Percentiles rank a stretch among this genome's conserved stretches.
phyloP scores from a whole-genome alignment of 2,113 vertebrate genomes.

The Amia ocellicauda region DNA sequence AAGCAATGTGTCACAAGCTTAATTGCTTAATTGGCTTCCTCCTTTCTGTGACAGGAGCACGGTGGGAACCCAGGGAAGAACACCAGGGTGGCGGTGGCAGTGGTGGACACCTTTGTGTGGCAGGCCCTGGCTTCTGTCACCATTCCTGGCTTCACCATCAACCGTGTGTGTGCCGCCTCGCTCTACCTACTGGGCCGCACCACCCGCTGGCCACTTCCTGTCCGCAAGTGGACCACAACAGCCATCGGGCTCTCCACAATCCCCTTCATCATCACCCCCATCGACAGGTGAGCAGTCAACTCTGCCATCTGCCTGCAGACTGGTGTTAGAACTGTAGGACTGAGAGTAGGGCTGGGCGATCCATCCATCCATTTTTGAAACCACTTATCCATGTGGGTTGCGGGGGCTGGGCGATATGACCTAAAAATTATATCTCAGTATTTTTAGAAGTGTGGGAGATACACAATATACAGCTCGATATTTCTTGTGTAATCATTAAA shows the following conservation, averaged over 20 bases:
- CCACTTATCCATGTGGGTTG: too few relatives aligned
- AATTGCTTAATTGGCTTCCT: too few relatives aligned
- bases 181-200: constrained; percentile 73
- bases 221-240: constrained; percentile 89
- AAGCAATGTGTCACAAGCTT: too few relatives aligned
- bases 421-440: too few relatives aligned
- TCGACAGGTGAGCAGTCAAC: constrained; percentile 80
- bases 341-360: too few relatives aligned
- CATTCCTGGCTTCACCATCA: constrained; percentile 92
- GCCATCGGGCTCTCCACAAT: constrained; percentile 86
- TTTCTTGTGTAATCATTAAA: too few relatives aligned
- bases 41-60: constrained; percentile 50
- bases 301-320: too few relatives aligned
- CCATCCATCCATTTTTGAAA: too few relatives aligned
- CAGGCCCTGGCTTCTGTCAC: constrained; percentile 90
- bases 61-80: constrained; percentile 58
- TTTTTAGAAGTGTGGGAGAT: too few relatives aligned
- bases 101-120: constrained; percentile 94
- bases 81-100: constrained; percentile 63
- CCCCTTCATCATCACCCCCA: constrained; percentile 89
- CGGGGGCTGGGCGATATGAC: too few relatives aligned
- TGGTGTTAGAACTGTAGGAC: too few relatives aligned
- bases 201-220: constrained; percentile 80
- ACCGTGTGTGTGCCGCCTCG: constrained; percentile 83
- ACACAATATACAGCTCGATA: too few relatives aligned